Conservation (phyloP, 2,113 vertebrate genomes). For the Marcusenius ussheri region DNA sequence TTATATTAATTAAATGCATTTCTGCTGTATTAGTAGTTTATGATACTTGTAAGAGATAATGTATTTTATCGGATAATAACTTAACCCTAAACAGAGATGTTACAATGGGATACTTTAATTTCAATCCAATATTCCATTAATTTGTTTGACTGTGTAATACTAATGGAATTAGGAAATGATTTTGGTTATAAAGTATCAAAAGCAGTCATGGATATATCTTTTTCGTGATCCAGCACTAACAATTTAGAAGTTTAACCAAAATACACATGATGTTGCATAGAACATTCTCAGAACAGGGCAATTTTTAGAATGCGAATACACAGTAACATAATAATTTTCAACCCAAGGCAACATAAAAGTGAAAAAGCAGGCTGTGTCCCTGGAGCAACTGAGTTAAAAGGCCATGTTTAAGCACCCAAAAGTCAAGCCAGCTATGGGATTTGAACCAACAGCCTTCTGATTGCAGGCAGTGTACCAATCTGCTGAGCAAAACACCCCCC, state of each 20-base stretch:
- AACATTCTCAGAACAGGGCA: not conserved
- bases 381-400: not conserved
- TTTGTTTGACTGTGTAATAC: not conserved
- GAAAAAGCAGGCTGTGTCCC: not conserved
- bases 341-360: not conserved
- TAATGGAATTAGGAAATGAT: not conserved
- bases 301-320: not conserved
- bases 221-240: not conserved
- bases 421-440: not conserved
- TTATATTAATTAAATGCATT: constrained; percentile 9
- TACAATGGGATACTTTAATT: not conserved
- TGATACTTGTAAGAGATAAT: constrained; percentile 2
- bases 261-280: not conserved
- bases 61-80: not conserved
- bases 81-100: not conserved
- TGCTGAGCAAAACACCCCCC: not conserved
- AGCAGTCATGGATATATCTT: not conserved
- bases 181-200: not conserved
- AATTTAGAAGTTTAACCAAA: not conserved
- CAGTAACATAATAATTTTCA: not conserved
- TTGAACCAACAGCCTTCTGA: not conserved
- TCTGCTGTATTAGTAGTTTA: not conserved
- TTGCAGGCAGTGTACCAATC: not conserved
- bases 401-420: not conserved
- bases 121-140: not conserved